phyloP scores from a whole-genome alignment of 2,113 vertebrate genomes.

The Archilochus colubris region DNA sequence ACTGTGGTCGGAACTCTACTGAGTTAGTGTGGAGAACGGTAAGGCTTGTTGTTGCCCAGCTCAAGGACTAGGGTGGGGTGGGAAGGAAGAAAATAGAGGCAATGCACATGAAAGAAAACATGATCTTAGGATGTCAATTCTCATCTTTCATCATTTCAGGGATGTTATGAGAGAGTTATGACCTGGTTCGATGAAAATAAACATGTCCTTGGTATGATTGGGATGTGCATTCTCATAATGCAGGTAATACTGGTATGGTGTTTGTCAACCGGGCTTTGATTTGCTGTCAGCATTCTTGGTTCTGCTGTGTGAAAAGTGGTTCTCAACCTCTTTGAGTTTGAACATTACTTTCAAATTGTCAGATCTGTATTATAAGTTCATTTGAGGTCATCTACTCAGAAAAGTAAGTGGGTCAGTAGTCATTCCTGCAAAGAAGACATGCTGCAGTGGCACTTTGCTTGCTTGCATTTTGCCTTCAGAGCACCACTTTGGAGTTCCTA shows the following conservation, averaged over 20 bases:
- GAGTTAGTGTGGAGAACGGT: constrained; percentile 90
- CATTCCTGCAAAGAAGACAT: neutral
- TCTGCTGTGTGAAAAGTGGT: neutral
- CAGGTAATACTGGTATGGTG: constrained; percentile 81
- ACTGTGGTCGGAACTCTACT: constrained; percentile 90
- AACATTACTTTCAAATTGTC: neutral
- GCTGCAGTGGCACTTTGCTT: neutral
- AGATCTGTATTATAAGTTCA: neutral
- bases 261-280: neutral
- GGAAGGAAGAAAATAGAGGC: neutral
- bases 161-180: constrained; percentile 94
- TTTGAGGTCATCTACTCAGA: neutral
- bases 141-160: constrained; percentile 77
- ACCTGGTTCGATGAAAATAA: constrained; percentile 94
- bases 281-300: neutral
- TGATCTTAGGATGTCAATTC: neutral
- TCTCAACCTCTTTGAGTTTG: neutral
- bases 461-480: neutral
- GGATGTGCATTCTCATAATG: constrained; percentile 92
- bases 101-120: neutral
- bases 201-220: constrained; percentile 90
- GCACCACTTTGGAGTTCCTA: neutral
- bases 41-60: constrained; percentile 1
- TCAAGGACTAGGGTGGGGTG: neutral
- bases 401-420: neutral